phyloP scores from a whole-genome alignment of 2,888 invertebrate species.

The Trachelus stipa region DNA sequence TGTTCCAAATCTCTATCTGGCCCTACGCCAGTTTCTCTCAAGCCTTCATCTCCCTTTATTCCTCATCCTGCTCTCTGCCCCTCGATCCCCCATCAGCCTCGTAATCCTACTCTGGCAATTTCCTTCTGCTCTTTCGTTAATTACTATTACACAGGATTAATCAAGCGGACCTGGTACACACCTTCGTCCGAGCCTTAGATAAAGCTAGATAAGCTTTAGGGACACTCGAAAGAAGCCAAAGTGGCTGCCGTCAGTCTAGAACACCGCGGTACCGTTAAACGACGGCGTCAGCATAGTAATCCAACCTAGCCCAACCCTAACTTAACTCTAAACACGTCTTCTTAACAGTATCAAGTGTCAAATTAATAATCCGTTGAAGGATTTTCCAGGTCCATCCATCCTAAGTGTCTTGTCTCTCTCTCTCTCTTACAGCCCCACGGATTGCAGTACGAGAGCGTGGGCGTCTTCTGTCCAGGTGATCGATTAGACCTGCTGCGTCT shows the following conservation, averaged over 20 bases:
- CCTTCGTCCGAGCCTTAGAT: conserved; percentile 38
- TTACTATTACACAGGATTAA: conserved; percentile 17
- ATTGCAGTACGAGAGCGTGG: conserved; percentile 84
- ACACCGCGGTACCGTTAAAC: no score
- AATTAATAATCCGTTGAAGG: no score
- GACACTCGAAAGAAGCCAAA: no score
- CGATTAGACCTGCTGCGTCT: conserved; percentile 79
- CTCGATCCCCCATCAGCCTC: no score
- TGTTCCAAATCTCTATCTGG: conserved; percentile 20
- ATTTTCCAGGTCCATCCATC: no score
- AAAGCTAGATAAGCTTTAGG: conserved; percentile 16
- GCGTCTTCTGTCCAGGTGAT: conserved; percentile 85
- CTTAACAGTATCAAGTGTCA: no score
- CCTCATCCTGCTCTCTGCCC: neutral
- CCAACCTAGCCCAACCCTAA: no score
- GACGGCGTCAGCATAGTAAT: no score
- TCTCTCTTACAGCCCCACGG: conserved; percentile 77
- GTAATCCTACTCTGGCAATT: no score
- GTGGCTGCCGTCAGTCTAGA: no score
- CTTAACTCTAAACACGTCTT: no score
- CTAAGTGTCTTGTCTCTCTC: neutral
- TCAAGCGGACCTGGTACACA: conserved; percentile 34
- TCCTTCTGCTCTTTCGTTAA: conserved; percentile 20
- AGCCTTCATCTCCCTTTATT: conserved; percentile 9
- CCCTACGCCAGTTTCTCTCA: conserved; percentile 16